A percentile compares a stretch with the other conserved stretches of the same genome.
Conservation (phyloP, 2,888 invertebrate genomes). For the Sericinus montela region DNA sequence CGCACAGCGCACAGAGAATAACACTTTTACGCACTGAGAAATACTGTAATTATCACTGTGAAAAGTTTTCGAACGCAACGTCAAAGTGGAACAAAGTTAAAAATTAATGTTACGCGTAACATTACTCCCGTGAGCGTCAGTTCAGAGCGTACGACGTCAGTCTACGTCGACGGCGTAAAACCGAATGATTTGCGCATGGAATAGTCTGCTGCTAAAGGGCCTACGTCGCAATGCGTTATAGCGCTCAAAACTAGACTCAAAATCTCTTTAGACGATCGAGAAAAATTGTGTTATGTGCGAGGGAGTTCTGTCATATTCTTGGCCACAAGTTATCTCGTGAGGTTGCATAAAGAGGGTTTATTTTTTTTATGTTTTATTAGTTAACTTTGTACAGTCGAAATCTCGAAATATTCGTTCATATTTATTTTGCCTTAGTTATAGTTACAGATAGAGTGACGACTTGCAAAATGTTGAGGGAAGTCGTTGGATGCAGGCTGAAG, state of each 20-base stretch:
- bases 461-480: too few relatives aligned
- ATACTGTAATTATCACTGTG: not conserved
- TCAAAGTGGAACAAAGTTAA: slow-evolving; percentile 16
- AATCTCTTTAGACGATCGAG: slow-evolving; percentile 1
- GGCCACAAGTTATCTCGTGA: not conserved
- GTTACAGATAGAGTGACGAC: too few relatives aligned
- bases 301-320: not conserved
- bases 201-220: slow-evolving; percentile 50
- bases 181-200: slow-evolving; percentile 75
- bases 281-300: not conserved
- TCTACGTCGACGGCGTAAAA: slow-evolving; percentile 26
- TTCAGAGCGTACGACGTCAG: slow-evolving; percentile 22
- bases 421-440: too few relatives aligned
- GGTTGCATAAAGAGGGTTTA: too few relatives aligned
- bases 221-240: slow-evolving; percentile 75
- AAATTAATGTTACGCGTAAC: slow-evolving; percentile 18
- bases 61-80: not conserved
- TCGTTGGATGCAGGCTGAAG: too few relatives aligned
- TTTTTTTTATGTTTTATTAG: too few relatives aligned
- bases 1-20: slow-evolving; percentile 11
- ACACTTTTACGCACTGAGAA: not conserved
- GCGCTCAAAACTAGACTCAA: slow-evolving; percentile 50
- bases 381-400: too few relatives aligned
- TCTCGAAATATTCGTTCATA: too few relatives aligned
- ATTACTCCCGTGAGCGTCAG: not conserved